Base-by-base conservation (phyloP, 2,888 invertebrate genomes). In the Andrena chrysosceles region DNA sequence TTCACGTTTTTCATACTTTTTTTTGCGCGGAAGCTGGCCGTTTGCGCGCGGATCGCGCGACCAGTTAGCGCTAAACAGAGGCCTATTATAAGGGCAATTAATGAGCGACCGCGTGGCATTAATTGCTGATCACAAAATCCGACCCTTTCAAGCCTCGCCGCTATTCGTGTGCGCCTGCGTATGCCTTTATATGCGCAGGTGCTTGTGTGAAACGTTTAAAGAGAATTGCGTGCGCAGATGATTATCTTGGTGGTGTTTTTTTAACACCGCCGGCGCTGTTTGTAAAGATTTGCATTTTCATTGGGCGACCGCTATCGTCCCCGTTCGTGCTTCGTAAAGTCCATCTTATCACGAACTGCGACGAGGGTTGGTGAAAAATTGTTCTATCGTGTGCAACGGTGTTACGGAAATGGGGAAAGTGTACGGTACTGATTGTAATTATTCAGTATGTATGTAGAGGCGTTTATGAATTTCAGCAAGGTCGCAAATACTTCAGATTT, bases 1-100 rank as follows among this genome's bases (percentile, higher is more conserved):
- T 85, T 73, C 83, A 73, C 42, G 42, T 42, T 42, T 42, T 42
- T 42, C 42, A 42, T 42, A 10, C 75, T 87, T 88, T 87, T 88
- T 84, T 52, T 7, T 8, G 20, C 52, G 84, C 81, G 80, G 72
- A 64, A 79, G 80, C 71, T 60, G 80, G 75, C 23, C 52, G 52
- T 64, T 26, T 10, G 82, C 80, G 82, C 80, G 76, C 75, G 69
- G 71, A 70, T 83, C 79, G 79, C 79, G 83, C 81, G 81, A 85
- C 80, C 85, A 84, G 87, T 85, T 81, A 70, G 77, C 83, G 85
- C 81, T 88, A 77, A 87, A 90, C 84, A 86, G 84, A 80, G 77
- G 80, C 86, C 87, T 87, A 89, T 90, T 89, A 88, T 83, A 85
- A 84, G 82, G 85, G 64, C 89, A 89, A 89, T 90, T 90, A 90